Evolutionary conservation across 2,113 vertebrate genomes (phyloP), one percentile per base, ranked within the genome.

Genomic region (Vimba vimba): DNA sequence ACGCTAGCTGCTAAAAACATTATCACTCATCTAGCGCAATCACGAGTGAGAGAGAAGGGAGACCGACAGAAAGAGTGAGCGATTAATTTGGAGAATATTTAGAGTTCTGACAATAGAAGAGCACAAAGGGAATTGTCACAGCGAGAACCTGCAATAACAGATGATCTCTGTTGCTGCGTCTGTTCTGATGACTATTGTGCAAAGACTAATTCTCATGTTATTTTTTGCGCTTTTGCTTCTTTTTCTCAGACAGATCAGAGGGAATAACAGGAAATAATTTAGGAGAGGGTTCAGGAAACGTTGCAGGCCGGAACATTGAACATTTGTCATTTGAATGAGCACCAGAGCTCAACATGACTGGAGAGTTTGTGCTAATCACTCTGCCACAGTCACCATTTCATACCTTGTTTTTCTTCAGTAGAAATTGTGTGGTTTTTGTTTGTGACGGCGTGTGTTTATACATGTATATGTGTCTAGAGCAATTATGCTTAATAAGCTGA

Each of bases 1-100:
- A 71, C 82, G 50, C 82, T 73, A 57, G 68, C 82, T 83, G 68
- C 82, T 83, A 57, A 73, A 83, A 83, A 71, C 50, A 83, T 83
- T 73, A 83, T 83, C 82, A 73, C 30, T 83, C 82, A 83, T 73
- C 73, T 55, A 74, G 21, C 21, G 47, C 82, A 83, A 83, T 83
- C 68, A 83, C 50, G 68, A 73, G 64, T 17, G 52, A 73, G 82
- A 73, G 81, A 83, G 47, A 68, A 66, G 79, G 62, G 80, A 83
- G 47, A 59, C 23, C 50, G 82, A 59, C 33, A 43, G 82, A 60
- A 79, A 79, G 77, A 83, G 52, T 11, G 30, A 83, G 68, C 82
- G 30, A 73, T 73, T 59, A 9, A 83, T 74, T 83, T 17, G 23
- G 47, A 82, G 64, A 57, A 82, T 69, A 50, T 83, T 83, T 83